Base-by-base conservation (phyloP, 35 echinoderm and acorn worm genomes). In the Apostichopus californicus region DNA sequence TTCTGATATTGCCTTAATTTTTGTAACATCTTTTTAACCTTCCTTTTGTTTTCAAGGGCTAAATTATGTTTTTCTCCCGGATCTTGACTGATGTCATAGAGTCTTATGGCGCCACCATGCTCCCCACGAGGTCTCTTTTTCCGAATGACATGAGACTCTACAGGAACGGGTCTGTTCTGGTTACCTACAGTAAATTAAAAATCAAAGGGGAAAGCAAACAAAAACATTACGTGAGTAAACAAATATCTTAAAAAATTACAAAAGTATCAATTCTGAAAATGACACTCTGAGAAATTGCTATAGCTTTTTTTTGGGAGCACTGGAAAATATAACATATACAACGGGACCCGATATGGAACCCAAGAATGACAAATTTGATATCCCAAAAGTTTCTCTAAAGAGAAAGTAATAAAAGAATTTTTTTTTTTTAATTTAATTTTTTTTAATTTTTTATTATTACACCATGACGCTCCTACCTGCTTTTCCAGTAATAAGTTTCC, bases 401-500 rank as follows among this genome's bases (percentile, higher is more conserved):
- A 46, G 34, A 46, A 46, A 46, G 34, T 46, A 46, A 46, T 46
- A 46, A 46, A 46, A 46, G 0, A 46, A 28, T 28, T 28, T 1
- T 28, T 28, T 28, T 28, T 28, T 28, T 54, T 80, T 0, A 80
- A 79, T 52, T 13, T 15, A 54, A 54, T 54, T 8, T 86, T 0
- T 55, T 54, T 54, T n/a, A n/a, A 22, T 55, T 12, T 6, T 13
- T 54, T 60, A 60, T 86, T 34, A 60, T 55, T 86, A 61, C 23
- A 11, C 25, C 55, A 55, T 11, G 5, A 77, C 56, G 6, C 14
- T 60, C 85, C 60, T 68, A 94, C 93, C 87, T 83, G 78, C 78
- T 70, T 94, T 89, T 55, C 93, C 93, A 77, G 93, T 94, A 6
- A 91, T 70, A 7, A 94, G 34, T 82, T 94, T 94, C 93, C 93